Evolutionary conservation across 2,797 vertebrate genomes (phyloP).

Genomic region (Xiphophorus birchmanni): DNA sequence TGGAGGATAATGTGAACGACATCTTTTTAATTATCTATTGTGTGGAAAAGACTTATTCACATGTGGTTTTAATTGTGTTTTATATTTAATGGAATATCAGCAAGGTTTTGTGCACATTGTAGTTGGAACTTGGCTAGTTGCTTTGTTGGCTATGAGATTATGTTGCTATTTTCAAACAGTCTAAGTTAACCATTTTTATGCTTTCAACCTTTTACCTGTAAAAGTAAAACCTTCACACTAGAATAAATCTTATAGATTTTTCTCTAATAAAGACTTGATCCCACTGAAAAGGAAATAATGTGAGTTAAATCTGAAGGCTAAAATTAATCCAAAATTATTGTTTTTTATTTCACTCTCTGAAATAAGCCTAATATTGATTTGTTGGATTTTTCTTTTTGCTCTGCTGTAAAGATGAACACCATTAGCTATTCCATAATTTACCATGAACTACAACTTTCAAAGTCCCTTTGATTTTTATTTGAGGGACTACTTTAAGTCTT

Average conservation of each 20-base stretch:
- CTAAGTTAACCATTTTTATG: neutral
- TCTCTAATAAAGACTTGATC: neutral
- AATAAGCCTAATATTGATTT: neutral
- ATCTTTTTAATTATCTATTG: no score
- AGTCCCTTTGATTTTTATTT: constrained; percentile 31
- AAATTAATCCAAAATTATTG: neutral
- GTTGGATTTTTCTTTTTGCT: neutral
- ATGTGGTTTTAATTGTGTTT: no score
- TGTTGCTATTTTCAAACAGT: neutral
- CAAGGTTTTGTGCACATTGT: no score
- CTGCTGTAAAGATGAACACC: neutral
- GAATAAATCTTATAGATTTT: neutral
- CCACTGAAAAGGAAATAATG: neutral
- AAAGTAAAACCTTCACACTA: neutral
- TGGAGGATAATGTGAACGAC: no score
- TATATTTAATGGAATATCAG: no score
- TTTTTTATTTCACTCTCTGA: neutral
- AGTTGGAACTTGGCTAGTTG: neutral
- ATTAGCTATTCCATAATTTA: constrained; percentile 30
- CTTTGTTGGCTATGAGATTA: neutral
- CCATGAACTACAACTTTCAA: constrained; percentile 30
- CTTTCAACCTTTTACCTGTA: neutral
- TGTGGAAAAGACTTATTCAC: no score
- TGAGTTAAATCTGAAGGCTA: neutral
- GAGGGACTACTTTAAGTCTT: constrained; percentile 15